phyloP scores from a whole-genome alignment of 2,888 invertebrate genomes.

The Cacoxenus indagator region DNA sequence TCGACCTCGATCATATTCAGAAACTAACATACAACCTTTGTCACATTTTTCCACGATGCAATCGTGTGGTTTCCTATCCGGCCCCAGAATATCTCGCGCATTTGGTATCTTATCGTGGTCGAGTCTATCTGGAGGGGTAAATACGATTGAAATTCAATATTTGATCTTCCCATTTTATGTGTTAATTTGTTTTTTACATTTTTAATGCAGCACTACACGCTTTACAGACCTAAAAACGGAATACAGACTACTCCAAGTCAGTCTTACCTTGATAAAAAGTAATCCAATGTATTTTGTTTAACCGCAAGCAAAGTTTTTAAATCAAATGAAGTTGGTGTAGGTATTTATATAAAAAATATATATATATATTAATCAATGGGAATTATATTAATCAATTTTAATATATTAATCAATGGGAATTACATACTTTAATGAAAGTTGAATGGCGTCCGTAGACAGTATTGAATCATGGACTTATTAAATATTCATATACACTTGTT shows the following conservation, averaged over 20 bases:
- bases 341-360: not conserved
- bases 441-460: too few species aligned
- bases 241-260: conserved; percentile 73
- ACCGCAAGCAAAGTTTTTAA: conserved; percentile 43
- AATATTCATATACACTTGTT: too few species aligned
- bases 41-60: conserved; percentile 88
- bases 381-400: too few species aligned
- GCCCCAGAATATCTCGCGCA: conserved; percentile 91
- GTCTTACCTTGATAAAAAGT: conserved; percentile 72
- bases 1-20: conserved; percentile 83
- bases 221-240: conserved; percentile 71
- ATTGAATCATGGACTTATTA: too few species aligned
- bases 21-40: conserved; percentile 86
- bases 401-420: too few species aligned
- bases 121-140: conserved; percentile 67
- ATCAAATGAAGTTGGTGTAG: not conserved
- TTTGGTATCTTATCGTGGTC: conserved; percentile 83
- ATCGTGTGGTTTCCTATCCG: conserved; percentile 86
- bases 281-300: conserved; percentile 83
- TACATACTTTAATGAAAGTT: too few species aligned
- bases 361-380: not conserved
- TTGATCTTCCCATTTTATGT: conserved; percentile 5
- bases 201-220: conserved; percentile 21
- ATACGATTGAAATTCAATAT: not conserved
- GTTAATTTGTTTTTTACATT: conserved; percentile 14